phyloP scores from a whole-genome alignment of 2,888 invertebrate species.

The Thelaira solivaga region DNA sequence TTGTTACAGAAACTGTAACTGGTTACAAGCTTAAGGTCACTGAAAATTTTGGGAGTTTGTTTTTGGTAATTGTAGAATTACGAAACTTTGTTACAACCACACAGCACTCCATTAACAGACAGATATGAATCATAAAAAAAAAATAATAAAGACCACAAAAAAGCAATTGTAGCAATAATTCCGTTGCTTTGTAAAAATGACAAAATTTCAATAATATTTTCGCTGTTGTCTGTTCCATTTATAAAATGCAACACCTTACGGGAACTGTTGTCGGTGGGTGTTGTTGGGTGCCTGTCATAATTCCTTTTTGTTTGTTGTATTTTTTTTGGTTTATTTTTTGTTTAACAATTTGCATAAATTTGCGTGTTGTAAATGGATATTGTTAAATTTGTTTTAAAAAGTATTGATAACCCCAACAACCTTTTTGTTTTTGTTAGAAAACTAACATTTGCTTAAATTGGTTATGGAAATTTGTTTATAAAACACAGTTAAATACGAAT shows the following conservation, averaged over 20 bases:
- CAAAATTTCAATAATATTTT: constrained; percentile 17
- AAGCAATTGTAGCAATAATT: constrained; percentile 13
- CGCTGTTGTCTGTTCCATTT: background rate
- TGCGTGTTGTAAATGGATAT: constrained; percentile 34
- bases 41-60: constrained; percentile 6
- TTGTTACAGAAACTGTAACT: constrained; percentile 24
- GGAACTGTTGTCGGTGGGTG: constrained; percentile 27
- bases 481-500: too few species aligned
- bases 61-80: constrained; percentile 29
- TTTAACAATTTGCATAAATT: constrained; percentile 39
- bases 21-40: constrained; percentile 44
- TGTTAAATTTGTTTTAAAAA: constrained; percentile 33
- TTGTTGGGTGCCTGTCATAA: constrained; percentile 44
- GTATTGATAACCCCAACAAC: constrained; percentile 27
- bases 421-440: constrained; percentile 7
- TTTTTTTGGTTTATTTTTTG: background rate
- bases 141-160: background rate
- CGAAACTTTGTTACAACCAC: constrained; percentile 22
- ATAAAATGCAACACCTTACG: constrained; percentile 40
- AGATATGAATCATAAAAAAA: constrained; percentile 37
- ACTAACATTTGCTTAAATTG: constrained; percentile 2
- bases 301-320: constrained; percentile 23
- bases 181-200: background rate
- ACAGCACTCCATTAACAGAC: background rate
- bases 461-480: background rate